Evolutionary conservation across 2,113 vertebrate species (phyloP), one percentile per base, ranked within the genome.

Genomic region (Albula goreensis): DNA sequence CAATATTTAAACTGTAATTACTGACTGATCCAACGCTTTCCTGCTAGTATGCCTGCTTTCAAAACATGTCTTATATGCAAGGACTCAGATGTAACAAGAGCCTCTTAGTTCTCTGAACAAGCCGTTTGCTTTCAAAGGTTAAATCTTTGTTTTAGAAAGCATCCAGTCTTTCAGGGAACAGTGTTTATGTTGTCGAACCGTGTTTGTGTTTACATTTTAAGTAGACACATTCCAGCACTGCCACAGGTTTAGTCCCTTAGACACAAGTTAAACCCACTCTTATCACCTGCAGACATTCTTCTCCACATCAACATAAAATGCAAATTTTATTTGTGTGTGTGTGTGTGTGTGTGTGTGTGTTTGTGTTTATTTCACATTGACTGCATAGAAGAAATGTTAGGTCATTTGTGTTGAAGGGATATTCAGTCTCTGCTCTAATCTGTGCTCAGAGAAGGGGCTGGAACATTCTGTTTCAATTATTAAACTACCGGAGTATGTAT

Each of bases 261-360:
- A 66, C 60, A 48, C 8, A 19, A 83, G n/a, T 50, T 51, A 22
- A 17, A 41, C 31, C 87, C 89, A 90, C 89, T 90, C 92, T 94
- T 94, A 94, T 95, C 94, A 85, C 88, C 87, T 90, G 91, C 93
- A 91, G 93, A 87, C 93, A 92, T 93, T 93, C 91, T 91, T 93
- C 90, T 90, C 90, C 91, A 88, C 83, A 85, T 90, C 86, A 83
- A 93, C 93, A 94, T 93, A 89, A 93, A 93, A 93, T 92, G 89
- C 89, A 91, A 87, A 84, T 88, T 81, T 50, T 63, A 77, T 74
- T 82, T 84, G 81, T 83, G 85, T 81, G 70, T 70, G 80, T 91
- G 89, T 90, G 91, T 93, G 90, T 93, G 83, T 25, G n/a, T 49
- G 22, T 84, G 81, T 83, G 85, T 81, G 70, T 70, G 80, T 91